Conservation (phyloP, 1,140 invertebrate species). For the Campoletis sonorensis region DNA sequence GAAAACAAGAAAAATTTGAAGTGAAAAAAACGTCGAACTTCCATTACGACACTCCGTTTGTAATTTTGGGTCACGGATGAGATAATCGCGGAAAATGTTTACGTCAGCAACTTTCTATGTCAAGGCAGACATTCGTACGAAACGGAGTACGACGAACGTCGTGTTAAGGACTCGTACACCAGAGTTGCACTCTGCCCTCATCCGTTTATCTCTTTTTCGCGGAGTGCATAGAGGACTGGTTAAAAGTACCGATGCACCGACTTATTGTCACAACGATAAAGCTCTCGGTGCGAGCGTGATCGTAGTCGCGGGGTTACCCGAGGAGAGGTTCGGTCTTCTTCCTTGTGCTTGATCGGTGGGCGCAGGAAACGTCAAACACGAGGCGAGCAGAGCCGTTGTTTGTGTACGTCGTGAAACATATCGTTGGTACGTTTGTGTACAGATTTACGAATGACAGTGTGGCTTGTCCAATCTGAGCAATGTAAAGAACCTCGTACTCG, state of each 20-base stretch:
- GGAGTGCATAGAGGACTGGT: slow-evolving; percentile 26
- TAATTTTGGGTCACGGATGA: too few relatives aligned
- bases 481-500: slow-evolving; percentile 44
- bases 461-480: slow-evolving; percentile 51
- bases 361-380: slow-evolving; percentile 45
- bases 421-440: neutral
- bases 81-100: too few relatives aligned
- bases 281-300: slow-evolving; percentile 26
- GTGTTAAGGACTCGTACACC: slow-evolving; percentile 10
- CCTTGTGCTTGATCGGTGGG: slow-evolving; percentile 18
- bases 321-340: neutral
- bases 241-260: slow-evolving; percentile 46
- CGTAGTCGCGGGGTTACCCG: neutral
- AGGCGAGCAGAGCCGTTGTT: slow-evolving; percentile 5
- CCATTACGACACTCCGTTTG: too few relatives aligned
- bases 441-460: slow-evolving; percentile 4
- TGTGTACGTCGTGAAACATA: neutral
- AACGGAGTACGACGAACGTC: slow-evolving; percentile 5
- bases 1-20: too few relatives aligned
- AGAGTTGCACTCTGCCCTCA: slow-evolving; percentile 29
- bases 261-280: slow-evolving; percentile 49
- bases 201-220: slow-evolving; percentile 1
- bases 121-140: neutral
- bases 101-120: too few relatives aligned
- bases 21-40: too few relatives aligned